A percentile compares a stretch with the other conserved stretches of the same genome.
Evolutionary conservation across 1,140 invertebrate genomes (phyloP).

Genomic region (Drosophila punjabiensis): DNA sequence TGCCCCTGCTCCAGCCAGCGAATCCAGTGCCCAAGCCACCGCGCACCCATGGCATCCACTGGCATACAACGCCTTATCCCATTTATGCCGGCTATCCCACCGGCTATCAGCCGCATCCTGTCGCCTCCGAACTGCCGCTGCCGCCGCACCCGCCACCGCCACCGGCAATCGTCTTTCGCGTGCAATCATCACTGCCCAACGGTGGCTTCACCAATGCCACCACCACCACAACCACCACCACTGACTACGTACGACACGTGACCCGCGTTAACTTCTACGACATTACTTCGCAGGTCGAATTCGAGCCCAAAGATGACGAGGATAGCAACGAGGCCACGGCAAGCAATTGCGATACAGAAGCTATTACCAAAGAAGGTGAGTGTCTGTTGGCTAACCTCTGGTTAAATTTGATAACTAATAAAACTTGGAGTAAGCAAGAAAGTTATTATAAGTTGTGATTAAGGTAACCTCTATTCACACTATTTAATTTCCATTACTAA

Average conservation of each 20-base stretch:
- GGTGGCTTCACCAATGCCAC: conserved; percentile 53
- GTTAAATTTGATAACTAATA: background rate
- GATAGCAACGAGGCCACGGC: conserved; percentile 68
- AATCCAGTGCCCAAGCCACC: conserved; percentile 79
- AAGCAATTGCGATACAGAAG: conserved; percentile 82
- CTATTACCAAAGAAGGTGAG: conserved; percentile 86
- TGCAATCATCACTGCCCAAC: conserved; percentile 29
- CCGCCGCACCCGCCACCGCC: background rate
- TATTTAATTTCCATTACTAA: too few relatives aligned
- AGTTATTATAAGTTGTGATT: too few relatives aligned
- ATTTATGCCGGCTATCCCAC: conserved; percentile 26
- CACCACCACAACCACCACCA: conserved; percentile 47
- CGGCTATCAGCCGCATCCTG: conserved; percentile 30
- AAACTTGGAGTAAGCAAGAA: background rate
- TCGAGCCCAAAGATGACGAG: conserved; percentile 81
- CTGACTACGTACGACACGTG: conserved; percentile 84
- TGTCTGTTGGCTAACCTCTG: conserved; percentile 4
- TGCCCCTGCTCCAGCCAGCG: conserved; percentile 21
- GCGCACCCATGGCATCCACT: conserved; percentile 39
- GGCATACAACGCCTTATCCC: conserved; percentile 9
- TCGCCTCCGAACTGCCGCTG: background rate
- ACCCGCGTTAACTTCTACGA: conserved; percentile 86
- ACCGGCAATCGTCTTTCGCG: conserved; percentile 30
- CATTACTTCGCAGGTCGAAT: conserved; percentile 85
- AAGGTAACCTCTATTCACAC: too few relatives aligned